Evolutionary conservation across 2,888 invertebrate species (phyloP).

Genomic region (Thecocarcelia acutangulata): DNA sequence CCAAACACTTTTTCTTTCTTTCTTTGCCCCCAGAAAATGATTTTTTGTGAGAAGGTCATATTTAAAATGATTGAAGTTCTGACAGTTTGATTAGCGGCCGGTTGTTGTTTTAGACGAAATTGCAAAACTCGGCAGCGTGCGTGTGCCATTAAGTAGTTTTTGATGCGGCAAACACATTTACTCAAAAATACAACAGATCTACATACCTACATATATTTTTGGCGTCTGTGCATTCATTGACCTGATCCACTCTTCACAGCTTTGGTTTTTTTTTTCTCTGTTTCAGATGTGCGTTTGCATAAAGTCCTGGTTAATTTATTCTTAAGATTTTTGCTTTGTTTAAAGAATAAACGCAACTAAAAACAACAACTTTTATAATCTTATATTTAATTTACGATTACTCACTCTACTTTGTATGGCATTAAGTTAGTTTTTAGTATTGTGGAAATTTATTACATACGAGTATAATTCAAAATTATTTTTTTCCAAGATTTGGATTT

Average conservation of each 20-base stretch:
- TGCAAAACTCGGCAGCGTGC: slow-evolving; percentile 36
- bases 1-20: slow-evolving; percentile 37
- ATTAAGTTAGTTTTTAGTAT: slow-evolving; percentile 18
- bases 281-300: not conserved
- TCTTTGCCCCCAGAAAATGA: not conserved
- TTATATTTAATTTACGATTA: slow-evolving; percentile 44
- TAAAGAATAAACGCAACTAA: not conserved
- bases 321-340: slow-evolving; percentile 1
- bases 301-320: slow-evolving; percentile 7
- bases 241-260: slow-evolving; percentile 13
- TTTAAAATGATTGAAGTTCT: slow-evolving; percentile 65
- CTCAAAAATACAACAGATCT: slow-evolving; percentile 47
- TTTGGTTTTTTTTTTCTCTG: not conserved
- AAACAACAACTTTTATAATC: slow-evolving; percentile 10
- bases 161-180: slow-evolving; percentile 18
- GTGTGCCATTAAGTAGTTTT: slow-evolving; percentile 58
- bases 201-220: too few species aligned
- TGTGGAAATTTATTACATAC: slow-evolving; percentile 49
- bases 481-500: slow-evolving; percentile 3
- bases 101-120: slow-evolving; percentile 44
- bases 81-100: slow-evolving; percentile 68
- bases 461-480: slow-evolving; percentile 33
- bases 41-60: slow-evolving; percentile 38
- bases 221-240: slow-evolving; percentile 43
- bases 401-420: slow-evolving; percentile 43